These are phyloP conservation scores for Grus americana DNA, from an alignment of 2,113 vertebrate species.

Conservation along the genomic window DNA sequence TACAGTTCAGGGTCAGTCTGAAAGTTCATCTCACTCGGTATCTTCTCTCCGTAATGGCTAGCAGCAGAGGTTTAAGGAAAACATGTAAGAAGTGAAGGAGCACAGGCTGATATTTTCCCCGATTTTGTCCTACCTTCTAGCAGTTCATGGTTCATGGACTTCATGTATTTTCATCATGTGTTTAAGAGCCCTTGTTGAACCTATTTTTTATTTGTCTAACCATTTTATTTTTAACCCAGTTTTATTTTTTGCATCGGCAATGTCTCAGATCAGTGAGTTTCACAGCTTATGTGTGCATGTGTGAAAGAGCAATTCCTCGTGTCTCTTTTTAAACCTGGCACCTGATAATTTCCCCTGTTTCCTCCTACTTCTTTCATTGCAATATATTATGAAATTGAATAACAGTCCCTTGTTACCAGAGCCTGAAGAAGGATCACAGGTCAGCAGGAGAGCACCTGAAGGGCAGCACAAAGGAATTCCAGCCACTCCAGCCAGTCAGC, in stretches of 20 bases:
- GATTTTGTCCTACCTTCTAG: background rate
- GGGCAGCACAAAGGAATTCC: no score
- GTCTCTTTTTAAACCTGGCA: constrained; percentile 29
- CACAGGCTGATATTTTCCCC: background rate
- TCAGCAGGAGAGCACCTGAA: no score
- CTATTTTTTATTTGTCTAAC: constrained; percentile 38
- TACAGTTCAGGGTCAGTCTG: background rate
- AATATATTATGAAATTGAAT: background rate
- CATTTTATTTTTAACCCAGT: constrained; percentile 30
- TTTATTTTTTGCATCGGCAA: constrained; percentile 23
- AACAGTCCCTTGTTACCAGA: background rate
- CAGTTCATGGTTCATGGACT: background rate
- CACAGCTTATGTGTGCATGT: constrained; percentile 31
- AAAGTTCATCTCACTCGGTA: background rate
- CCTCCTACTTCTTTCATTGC: background rate
- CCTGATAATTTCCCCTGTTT: background rate
- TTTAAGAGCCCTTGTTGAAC: background rate
- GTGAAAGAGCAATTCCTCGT: constrained; percentile 43
- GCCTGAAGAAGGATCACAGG: no score
- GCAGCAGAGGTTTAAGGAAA: background rate
- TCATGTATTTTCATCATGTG: background rate
- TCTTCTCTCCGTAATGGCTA: background rate
- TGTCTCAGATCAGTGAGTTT: constrained; percentile 35
- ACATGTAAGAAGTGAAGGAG: background rate
- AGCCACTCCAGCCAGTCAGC: no score